phyloP scores from a whole-genome alignment of 2,888 invertebrate genomes.

The Apamea sordens region DNA sequence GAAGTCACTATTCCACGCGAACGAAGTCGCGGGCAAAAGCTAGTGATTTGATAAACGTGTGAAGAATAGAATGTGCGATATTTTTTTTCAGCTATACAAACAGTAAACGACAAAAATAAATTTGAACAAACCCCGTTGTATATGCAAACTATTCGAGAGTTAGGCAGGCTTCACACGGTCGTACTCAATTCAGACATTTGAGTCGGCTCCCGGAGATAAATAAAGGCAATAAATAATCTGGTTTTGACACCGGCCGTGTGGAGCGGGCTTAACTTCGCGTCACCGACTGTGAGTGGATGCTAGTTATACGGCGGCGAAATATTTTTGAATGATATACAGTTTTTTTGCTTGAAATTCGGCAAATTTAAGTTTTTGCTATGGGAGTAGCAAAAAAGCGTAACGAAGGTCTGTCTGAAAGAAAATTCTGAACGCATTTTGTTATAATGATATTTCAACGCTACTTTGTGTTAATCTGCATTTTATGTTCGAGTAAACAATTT shows the following conservation, averaged over 20 bases:
- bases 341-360: neutral
- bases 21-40: too few relatives aligned
- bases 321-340: neutral
- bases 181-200: slow-evolving; percentile 74
- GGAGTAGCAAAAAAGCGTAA: neutral
- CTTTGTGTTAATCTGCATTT: neutral
- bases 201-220: slow-evolving; percentile 80
- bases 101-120: neutral
- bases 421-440: neutral
- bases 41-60: too few relatives aligned
- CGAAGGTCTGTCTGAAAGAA: neutral
- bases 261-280: slow-evolving; percentile 84
- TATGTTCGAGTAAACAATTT: neutral
- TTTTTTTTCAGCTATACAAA: neutral
- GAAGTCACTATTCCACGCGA: too few relatives aligned
- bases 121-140: slow-evolving; percentile 30
- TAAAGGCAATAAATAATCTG: slow-evolving; percentile 88
- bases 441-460: neutral
- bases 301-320: slow-evolving; percentile 71
- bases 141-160: slow-evolving; percentile 50
- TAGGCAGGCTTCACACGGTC: slow-evolving; percentile 56
- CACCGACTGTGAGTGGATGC: slow-evolving; percentile 69
- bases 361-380: neutral
- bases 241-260: slow-evolving; percentile 84
- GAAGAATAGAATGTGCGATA: too few relatives aligned